Conservation (phyloP, 2,888 invertebrate genomes). For the Noctua janthina region DNA sequence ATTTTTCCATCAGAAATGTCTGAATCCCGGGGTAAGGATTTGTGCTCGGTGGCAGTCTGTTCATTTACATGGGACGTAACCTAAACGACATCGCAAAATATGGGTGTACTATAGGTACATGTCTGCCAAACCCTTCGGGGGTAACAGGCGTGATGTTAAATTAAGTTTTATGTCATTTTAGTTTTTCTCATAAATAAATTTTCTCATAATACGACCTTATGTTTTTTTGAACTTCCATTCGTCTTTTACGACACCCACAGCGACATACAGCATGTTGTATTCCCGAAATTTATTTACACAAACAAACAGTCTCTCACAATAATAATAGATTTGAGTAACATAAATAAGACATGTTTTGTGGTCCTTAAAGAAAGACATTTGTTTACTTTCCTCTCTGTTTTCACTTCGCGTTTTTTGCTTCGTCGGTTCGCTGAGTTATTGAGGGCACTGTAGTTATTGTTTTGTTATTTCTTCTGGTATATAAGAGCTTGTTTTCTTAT, state of each 20-base stretch:
- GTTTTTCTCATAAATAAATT: background rate
- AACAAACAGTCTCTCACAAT: conserved; percentile 3
- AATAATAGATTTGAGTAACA: conserved; percentile 28
- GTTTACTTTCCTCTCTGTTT: conserved; percentile 24
- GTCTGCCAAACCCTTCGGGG: background rate
- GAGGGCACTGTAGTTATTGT: conserved; percentile 36
- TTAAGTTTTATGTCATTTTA: background rate
- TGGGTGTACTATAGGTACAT: background rate
- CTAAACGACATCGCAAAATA: too few relatives aligned
- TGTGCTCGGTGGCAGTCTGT: background rate
- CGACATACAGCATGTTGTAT: background rate
- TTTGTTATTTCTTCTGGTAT: conserved; percentile 32
- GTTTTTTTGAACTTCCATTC: background rate
- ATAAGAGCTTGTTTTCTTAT: conserved; percentile 10
- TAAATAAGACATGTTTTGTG: conserved; percentile 37
- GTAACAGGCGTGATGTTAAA: background rate
- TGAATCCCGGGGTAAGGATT: background rate
- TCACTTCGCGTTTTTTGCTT: conserved; percentile 41
- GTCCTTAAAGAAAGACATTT: conserved; percentile 26
- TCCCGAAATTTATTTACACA: conserved; percentile 6
- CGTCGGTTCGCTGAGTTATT: conserved; percentile 43
- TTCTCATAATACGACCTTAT: background rate
- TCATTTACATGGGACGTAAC: background rate
- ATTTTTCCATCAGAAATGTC: background rate
- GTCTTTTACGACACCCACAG: background rate